Percentiles rank a stretch among this genome's conserved stretches.
Evolutionary conservation across 64 coral and sea anemone genomes (phyloP).

Genomic region (Stichodactyla helianthus): DNA sequence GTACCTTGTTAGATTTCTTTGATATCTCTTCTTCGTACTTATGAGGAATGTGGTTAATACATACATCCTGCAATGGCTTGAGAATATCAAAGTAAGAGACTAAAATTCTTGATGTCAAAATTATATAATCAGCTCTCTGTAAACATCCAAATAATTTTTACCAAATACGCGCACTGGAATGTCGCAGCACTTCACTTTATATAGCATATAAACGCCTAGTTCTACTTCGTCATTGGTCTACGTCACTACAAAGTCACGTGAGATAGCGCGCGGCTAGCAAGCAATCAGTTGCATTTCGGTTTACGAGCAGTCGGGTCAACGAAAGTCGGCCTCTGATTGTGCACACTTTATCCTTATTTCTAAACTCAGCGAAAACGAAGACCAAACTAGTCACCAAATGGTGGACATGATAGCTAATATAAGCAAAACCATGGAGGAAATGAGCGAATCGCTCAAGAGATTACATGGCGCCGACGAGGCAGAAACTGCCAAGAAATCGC

Average conservation of each 20-base stretch:
- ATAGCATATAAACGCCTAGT: too few relatives aligned
- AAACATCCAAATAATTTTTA: too few relatives aligned
- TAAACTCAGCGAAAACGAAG: not conserved
- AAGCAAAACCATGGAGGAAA: conserved; percentile 15
- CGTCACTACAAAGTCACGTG: too few relatives aligned
- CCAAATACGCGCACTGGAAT: too few relatives aligned
- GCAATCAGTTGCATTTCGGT: conserved; percentile 3
- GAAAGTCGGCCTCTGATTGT: not conserved
- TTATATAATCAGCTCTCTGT: conserved; percentile 28
- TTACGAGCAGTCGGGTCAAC: not conserved
- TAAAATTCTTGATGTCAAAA: conserved; percentile 28
- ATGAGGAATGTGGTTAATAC: conserved; percentile 46
- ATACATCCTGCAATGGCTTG: conserved; percentile 22
- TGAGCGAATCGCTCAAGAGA: conserved; percentile 58
- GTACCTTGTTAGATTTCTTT: too few relatives aligned
- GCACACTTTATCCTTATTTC: not conserved
- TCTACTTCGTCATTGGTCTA: too few relatives aligned
- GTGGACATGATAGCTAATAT: conserved; percentile 21
- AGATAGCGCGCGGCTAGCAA: too few relatives aligned
- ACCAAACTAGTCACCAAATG: not conserved
- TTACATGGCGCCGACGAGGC: conserved; percentile 4
- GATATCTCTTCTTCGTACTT: conserved; percentile 52
- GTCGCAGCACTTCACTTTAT: too few relatives aligned
- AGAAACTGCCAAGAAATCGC: too few relatives aligned
- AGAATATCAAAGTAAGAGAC: conserved; percentile 41